phyloP scores from a whole-genome alignment of 1,140 invertebrate genomes.

The Hyles vespertilio region DNA sequence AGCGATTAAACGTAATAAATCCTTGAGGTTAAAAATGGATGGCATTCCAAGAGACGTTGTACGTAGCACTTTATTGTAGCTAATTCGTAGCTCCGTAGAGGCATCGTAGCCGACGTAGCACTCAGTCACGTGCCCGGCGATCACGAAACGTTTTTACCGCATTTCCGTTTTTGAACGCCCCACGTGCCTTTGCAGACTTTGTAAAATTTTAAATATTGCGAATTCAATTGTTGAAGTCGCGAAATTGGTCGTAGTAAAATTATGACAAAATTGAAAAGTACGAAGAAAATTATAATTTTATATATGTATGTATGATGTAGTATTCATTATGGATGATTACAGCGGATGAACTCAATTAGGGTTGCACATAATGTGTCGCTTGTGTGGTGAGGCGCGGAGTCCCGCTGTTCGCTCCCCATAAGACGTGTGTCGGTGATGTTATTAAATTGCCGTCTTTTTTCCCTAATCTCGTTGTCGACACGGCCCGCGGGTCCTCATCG shows the following conservation, averaged over 20 bases:
- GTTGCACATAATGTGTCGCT: neutral
- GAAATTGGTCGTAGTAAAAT: too few species aligned
- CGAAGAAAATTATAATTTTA: too few species aligned
- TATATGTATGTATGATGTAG: too few species aligned
- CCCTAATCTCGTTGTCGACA: slow-evolving; percentile 64
- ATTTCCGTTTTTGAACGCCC: slow-evolving; percentile 44
- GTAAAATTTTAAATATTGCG: neutral
- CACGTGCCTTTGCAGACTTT: slow-evolving; percentile 18
- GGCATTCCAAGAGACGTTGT: too few species aligned
- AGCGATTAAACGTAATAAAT: too few species aligned
- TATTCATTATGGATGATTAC: too few species aligned
- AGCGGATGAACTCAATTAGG: neutral
- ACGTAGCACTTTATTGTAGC: slow-evolving; percentile 2
- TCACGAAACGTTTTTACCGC: slow-evolving; percentile 56
- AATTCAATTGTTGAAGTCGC: too few species aligned
- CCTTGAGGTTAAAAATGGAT: too few species aligned
- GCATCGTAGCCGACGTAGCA: slow-evolving; percentile 9
- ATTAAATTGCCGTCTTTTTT: slow-evolving; percentile 70
- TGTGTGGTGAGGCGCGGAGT: too few species aligned
- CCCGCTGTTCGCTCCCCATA: slow-evolving; percentile 34
- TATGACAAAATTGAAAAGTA: too few species aligned
- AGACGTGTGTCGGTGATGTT: slow-evolving; percentile 54
- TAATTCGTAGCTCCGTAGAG: neutral
- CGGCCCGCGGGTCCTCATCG: slow-evolving; percentile 63
- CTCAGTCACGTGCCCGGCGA: slow-evolving; percentile 46